phyloP scores from a whole-genome alignment of 2,797 vertebrate species.

The Dromococcyx pavoninus region DNA sequence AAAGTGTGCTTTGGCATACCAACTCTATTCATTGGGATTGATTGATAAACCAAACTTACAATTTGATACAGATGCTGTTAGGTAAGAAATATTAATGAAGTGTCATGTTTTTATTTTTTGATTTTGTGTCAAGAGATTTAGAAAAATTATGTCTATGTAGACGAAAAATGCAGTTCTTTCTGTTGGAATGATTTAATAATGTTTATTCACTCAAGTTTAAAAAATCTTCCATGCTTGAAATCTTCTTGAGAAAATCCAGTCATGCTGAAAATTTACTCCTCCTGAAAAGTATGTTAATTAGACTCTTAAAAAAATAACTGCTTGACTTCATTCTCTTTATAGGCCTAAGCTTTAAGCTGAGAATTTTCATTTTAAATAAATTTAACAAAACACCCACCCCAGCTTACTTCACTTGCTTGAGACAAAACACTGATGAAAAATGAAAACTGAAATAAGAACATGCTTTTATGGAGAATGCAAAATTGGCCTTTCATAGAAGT shows the following conservation, averaged over 20 bases:
- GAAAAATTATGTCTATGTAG: background rate
- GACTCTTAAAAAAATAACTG: background rate
- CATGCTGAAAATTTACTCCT: background rate
- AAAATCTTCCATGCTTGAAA: background rate
- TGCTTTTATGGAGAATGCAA: background rate
- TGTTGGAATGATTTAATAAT: background rate
- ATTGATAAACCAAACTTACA: constrained; percentile 96
- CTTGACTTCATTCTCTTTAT: background rate
- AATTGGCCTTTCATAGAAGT: background rate
- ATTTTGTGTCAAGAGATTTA: background rate
- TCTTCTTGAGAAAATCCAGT: background rate
- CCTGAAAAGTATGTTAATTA: background rate
- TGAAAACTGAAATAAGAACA: background rate
- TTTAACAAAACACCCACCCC: background rate
- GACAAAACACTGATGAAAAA: background rate
- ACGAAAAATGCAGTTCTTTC: background rate
- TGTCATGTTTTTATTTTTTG: background rate
- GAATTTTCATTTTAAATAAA: background rate
- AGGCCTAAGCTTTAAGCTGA: background rate
- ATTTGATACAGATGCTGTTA: constrained; percentile 96
- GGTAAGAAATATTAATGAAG: constrained; percentile 75
- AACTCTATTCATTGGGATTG: constrained; percentile 92
- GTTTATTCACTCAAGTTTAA: background rate
- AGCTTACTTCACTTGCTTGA: background rate
- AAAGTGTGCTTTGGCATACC: constrained; percentile 96